Base-by-base conservation (phyloP, 2,113 vertebrate species). In the Cinclus cinclus region DNA sequence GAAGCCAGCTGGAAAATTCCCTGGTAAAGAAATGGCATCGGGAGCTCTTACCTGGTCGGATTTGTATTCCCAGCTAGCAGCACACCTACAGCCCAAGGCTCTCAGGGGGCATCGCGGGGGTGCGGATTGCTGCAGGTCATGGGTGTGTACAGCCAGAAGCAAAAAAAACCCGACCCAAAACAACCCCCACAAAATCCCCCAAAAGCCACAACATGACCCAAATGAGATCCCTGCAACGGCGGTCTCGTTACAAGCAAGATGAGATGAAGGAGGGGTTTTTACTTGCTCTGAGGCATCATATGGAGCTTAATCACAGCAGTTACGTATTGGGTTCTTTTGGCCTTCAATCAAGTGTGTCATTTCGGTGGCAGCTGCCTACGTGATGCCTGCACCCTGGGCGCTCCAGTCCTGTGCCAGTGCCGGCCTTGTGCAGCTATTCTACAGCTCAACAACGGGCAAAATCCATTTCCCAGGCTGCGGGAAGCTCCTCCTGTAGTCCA, bases 321-420 rank as follows among this genome's bases (percentile, higher is more conserved):
- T 96, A 95, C 94, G 94, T 96, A 95, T 95, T 94, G 35, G 94
- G 93, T 91, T 86, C 92, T 96, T 96, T 96, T 97, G 96, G 95
- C 95, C 88, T 97, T 96, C 92, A 96, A 93, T 96, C 95, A 94
- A 97, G 90, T 95, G 96, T 94, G 85, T 96, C 94, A 90, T 95
- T 96, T 95, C 21, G 30, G 94, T 96, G 95, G 95, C 95, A 96
- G 96, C 94, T 95, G 94, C 95, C 95, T 97, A 96, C 92, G 92
- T 97, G 95, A 96, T 96, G 95, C 35, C 90, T 90, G 94, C 90
- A 96, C 82, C 90, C 83, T 41, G 80, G 65, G 93, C 49, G 70
- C 94, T 88, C 93, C 90, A 65, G 80, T 78, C 69, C 93, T 78
- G 79, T 90, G 93, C 92, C 93, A 50, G 80, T 39, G 80, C 33